phyloP scores from a whole-genome alignment of 2,113 vertebrate genomes.

The Balaeniceps rex region DNA sequence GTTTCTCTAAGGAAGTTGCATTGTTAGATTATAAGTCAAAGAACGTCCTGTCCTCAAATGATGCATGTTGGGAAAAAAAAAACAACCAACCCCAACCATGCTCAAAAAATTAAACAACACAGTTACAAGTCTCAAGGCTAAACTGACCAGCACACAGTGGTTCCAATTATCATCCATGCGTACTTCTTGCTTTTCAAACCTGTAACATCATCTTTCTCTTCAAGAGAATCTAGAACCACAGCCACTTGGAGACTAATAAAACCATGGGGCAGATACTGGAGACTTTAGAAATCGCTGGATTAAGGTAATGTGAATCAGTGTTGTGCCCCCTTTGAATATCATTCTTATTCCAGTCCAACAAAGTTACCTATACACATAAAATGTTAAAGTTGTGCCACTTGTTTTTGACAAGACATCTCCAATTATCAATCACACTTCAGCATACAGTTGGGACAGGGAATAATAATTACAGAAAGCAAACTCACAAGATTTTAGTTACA shows the following conservation, averaged over 20 bases:
- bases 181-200: neutral
- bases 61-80: neutral
- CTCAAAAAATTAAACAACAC: neutral
- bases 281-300: conserved; percentile 20
- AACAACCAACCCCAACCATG: neutral
- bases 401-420: conserved; percentile 38
- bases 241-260: conserved; percentile 14
- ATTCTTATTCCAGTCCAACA: conserved; percentile 53
- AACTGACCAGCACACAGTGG: neutral
- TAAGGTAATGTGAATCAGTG: neutral
- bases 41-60: neutral
- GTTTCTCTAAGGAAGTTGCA: neutral
- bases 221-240: neutral
- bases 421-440: conserved; percentile 45
- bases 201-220: neutral
- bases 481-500: conserved; percentile 69
- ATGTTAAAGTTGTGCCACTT: conserved; percentile 60
- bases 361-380: conserved; percentile 31
- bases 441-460: conserved; percentile 58
- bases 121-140: neutral
- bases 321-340: conserved; percentile 13
- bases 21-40: neutral
- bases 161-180: neutral
- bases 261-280: neutral
- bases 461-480: conserved; percentile 71